Evolutionary conservation across 2,113 vertebrate species (phyloP).

Genomic region (Phyllopteryx taeniolatus): DNA sequence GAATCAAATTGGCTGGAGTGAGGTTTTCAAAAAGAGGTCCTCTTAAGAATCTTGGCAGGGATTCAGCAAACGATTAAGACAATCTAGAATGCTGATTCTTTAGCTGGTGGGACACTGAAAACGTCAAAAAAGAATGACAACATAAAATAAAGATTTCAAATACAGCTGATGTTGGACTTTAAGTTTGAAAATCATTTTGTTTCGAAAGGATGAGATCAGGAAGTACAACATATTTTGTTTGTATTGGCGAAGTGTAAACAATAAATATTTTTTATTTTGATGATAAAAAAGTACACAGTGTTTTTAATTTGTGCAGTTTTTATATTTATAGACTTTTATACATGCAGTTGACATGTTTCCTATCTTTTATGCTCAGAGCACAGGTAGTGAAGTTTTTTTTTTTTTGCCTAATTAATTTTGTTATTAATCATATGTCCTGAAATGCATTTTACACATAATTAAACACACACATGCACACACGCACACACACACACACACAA

Average conservation of each 20-base stretch:
- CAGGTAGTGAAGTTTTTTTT: no score
- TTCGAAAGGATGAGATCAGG: background rate
- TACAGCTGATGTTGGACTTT: background rate
- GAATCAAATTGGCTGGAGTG: constrained; percentile 50
- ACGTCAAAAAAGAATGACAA: background rate
- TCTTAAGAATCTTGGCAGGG: constrained; percentile 51
- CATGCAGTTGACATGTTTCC: no score
- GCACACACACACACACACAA: no score
- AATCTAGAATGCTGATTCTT: background rate
- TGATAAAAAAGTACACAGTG: no score
- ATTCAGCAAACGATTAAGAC: constrained; percentile 30
- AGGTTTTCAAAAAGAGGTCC: constrained; percentile 41
- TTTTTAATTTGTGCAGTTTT: no score
- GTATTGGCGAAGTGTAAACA: background rate
- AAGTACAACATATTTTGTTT: background rate
- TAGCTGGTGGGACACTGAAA: background rate
- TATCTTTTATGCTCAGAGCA: no score
- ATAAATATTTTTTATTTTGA: background rate
- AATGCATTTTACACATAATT: no score
- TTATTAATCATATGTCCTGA: no score
- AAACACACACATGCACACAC: no score
- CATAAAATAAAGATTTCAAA: background rate
- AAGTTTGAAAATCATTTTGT: background rate
- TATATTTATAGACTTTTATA: no score
- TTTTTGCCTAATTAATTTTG: no score